A percentile compares a stretch with the other conserved stretches of the same genome.
Conservation (phyloP, 2,113 vertebrate species). For the Notothenia coriiceps region DNA sequence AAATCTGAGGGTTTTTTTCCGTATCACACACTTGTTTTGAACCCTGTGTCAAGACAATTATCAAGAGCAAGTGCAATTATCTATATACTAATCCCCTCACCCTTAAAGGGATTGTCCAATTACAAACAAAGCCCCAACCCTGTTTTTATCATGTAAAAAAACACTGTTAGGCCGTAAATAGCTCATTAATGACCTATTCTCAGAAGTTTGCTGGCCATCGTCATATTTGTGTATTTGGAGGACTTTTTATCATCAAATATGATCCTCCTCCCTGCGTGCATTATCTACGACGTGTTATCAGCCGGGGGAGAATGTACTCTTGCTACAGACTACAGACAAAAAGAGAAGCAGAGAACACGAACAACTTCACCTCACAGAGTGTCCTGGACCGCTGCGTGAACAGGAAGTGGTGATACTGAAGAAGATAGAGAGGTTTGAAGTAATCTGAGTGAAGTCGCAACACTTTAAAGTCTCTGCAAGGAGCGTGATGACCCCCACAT, state of each 20-base stretch:
- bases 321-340: neutral
- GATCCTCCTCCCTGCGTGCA: neutral
- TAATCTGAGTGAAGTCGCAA: neutral
- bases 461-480: neutral
- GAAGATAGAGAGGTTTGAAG: neutral
- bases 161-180: no score
- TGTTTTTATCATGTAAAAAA: no score
- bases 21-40: no score
- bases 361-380: neutral
- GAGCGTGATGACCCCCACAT: no score
- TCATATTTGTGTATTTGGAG: no score
- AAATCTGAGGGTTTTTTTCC: no score
- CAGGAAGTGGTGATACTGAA: neutral
- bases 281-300: neutral
- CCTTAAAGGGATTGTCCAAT: no score
- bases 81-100: no score
- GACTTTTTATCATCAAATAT: neutral
- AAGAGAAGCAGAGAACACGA: neutral
- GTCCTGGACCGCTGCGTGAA: conserved; percentile 3
- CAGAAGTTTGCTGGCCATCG: neutral
- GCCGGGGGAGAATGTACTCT: neutral
- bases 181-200: neutral
- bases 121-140: no score
- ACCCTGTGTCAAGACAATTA: no score
- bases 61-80: no score